A percentile compares a stretch with the other conserved stretches of the same genome.
Conservation (phyloP, 1,140 invertebrate species). For the Apis dorsata region DNA sequence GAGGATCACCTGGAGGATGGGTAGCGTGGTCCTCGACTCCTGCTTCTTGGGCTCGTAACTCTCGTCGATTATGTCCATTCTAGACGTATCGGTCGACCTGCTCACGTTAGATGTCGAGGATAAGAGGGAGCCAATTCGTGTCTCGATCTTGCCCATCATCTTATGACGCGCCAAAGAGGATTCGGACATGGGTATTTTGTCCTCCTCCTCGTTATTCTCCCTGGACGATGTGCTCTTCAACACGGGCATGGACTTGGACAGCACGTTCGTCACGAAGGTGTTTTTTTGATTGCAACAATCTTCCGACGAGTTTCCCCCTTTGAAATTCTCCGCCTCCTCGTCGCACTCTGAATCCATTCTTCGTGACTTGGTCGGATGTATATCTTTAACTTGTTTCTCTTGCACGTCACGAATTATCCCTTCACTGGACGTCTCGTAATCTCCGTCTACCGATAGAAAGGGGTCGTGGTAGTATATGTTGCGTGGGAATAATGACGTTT, state of each 20-base stretch:
- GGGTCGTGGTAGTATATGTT: too few relatives aligned
- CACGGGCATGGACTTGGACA: constrained; percentile 48
- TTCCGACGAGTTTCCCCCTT: constrained; percentile 6
- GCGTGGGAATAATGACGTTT: too few relatives aligned
- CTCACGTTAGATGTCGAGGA: not conserved
- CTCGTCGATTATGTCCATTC: not conserved
- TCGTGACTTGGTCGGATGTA: not conserved
- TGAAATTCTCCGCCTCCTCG: not conserved
- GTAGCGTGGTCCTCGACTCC: constrained; percentile 13
- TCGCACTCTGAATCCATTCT: not conserved
- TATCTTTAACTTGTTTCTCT: constrained; percentile 3
- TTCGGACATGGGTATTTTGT: constrained; percentile 21
- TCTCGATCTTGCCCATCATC: constrained; percentile 54
- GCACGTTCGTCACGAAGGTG: not conserved
- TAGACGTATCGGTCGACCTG: not conserved
- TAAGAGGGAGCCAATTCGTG: constrained; percentile 36
- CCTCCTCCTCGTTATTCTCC: not conserved
- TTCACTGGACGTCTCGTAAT: constrained; percentile 68
- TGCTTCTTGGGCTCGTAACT: constrained; percentile 14
- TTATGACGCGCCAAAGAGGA: constrained; percentile 44
- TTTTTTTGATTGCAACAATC: not conserved
- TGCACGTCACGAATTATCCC: constrained; percentile 23
- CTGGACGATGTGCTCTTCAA: not conserved
- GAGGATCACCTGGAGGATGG: constrained; percentile 40
- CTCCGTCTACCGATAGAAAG: constrained; percentile 33